Percentiles rank a stretch among this genome's conserved stretches.
Conservation (phyloP, 2,888 invertebrate genomes). For the Cephus nigrinus region DNA sequence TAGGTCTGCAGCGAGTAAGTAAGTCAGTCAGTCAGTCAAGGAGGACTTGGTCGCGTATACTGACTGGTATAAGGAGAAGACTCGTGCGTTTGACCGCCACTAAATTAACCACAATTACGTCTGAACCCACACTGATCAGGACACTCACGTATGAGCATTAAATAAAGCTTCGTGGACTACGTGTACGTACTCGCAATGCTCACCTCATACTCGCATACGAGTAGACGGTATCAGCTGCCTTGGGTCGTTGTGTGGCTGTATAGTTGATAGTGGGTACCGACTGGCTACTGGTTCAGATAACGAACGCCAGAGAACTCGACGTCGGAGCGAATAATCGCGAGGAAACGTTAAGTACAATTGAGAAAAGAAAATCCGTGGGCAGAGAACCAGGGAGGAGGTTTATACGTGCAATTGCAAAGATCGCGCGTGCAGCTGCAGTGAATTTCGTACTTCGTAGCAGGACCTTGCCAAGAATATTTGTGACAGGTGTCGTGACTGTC, state of each 20-base stretch:
- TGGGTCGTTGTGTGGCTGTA: not conserved
- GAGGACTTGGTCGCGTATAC: conserved; percentile 13
- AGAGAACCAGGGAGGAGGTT: not conserved
- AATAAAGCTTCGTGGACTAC: not conserved
- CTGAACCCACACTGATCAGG: conserved; percentile 7
- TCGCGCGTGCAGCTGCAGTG: not conserved
- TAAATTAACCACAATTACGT: conserved; percentile 62
- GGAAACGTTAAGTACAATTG: not conserved
- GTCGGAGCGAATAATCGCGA: not conserved
- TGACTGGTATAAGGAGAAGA: conserved; percentile 2
- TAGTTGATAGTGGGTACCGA: not conserved
- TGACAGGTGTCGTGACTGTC: not conserved
- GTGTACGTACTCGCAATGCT: not conserved
- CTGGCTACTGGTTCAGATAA: not conserved
- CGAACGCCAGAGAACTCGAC: not conserved
- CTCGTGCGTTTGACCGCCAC: conserved; percentile 16
- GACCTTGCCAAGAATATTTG: not conserved
- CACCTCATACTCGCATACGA: not conserved
- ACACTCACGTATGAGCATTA: not conserved
- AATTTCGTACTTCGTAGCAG: not conserved
- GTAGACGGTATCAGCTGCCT: conserved; percentile 2
- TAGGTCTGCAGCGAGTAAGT: not conserved
- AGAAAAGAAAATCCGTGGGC: not conserved
- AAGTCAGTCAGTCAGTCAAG: not conserved
- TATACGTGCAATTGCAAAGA: not conserved